Base-by-base conservation (phyloP, 2,113 vertebrate species). In the Accipiter virgatus region DNA sequence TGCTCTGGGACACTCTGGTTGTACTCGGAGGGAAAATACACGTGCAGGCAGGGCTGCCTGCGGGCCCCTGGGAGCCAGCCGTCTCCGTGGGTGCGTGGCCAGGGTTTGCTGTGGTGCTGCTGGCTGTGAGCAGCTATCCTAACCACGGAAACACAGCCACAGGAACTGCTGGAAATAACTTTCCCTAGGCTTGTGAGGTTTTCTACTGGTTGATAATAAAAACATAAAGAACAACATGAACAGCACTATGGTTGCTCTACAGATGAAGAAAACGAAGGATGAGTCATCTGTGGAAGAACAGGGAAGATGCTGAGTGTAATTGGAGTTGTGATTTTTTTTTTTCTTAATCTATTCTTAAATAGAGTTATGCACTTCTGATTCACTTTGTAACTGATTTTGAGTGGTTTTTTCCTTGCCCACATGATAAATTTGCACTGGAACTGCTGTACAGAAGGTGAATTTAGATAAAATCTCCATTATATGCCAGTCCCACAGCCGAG, bases 41-140 rank as follows among this genome's bases (percentile, higher is more conserved):
- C 0, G 8, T 34, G 19, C 3, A 3, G 20, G 40, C 26, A 14
- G n/a, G 34, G 50, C 25, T 36, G 11, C 25, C 47, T 11, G 34
- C 0, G 9, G 4, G 3, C 1, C 4, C 34, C 47, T 5, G 4
- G 9, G n/a, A 40, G 9, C n/a, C 16, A 25, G 17, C 53, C 0
- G 17, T 12, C 14, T 27, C 22, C 9, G 3, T 1, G 2, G 32
- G 18, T 21, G 20, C 7, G 7, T 6, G 40, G 6, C 55, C 5
- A 4, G n/a, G 77, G 8, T 50, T 48, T 31, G 50, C 20, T 47
- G 5, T 26, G 52, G 50, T 56, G 26, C 86, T 4, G 3, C 25
- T 48, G 59, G n/a, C 47, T 55, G 26, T 8, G n/a, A 45, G 74
- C 65, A 38, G 14, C 55, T 38, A 12, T 29, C 21, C 67, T 10